phyloP scores from a whole-genome alignment of 2,888 invertebrate genomes.

The Dyspetes luteomarginatus region DNA sequence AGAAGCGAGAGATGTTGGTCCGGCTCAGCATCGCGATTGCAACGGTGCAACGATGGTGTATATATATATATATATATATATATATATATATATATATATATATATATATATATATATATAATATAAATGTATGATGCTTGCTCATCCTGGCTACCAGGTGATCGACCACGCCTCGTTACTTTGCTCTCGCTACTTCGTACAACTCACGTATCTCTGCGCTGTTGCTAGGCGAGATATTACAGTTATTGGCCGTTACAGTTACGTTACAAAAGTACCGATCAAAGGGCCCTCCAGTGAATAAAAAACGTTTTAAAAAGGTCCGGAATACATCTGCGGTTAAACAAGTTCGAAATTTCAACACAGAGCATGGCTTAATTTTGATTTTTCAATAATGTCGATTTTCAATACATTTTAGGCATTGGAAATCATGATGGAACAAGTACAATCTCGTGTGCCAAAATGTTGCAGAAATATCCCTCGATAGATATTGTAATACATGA shows the following conservation, averaged over 20 bases:
- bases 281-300: too few species aligned
- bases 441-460: too few species aligned
- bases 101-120: background rate
- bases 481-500: too few species aligned
- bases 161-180: constrained; percentile 82
- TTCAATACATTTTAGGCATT: too few species aligned
- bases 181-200: constrained; percentile 76
- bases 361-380: too few species aligned
- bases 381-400: too few species aligned
- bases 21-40: constrained; percentile 53
- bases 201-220: constrained; percentile 46
- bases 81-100: background rate
- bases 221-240: background rate
- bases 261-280: background rate
- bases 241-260: background rate
- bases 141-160: constrained; percentile 78
- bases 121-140: constrained; percentile 30
- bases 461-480: too few species aligned
- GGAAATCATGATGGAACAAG: too few species aligned
- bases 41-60: constrained; percentile 42
- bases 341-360: too few species aligned
- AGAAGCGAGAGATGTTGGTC: constrained; percentile 29
- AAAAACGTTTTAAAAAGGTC: too few species aligned
- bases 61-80: background rate
- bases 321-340: too few species aligned